These are phyloP conservation scores for Apamea epomidion DNA, from an alignment of 2,888 invertebrate species.

Conservation along the genomic window DNA sequence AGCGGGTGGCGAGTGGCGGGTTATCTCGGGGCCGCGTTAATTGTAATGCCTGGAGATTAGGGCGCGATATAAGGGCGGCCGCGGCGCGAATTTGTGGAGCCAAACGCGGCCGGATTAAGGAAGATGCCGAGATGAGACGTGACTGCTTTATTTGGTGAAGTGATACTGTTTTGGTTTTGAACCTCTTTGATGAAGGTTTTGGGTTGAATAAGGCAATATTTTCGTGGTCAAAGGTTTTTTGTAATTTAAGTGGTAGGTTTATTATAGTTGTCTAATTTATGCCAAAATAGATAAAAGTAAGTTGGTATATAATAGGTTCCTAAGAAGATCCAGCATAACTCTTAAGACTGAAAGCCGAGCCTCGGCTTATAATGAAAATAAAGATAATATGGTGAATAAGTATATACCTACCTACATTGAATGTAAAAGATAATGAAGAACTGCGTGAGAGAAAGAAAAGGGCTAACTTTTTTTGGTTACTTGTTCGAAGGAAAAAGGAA, in stretches of 20 bases:
- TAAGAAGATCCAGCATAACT: not conserved
- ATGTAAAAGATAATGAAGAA: not conserved
- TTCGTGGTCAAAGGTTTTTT: slow-evolving; percentile 4
- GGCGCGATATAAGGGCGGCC: slow-evolving; percentile 82
- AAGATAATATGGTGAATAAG: not conserved
- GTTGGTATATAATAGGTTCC: not conserved
- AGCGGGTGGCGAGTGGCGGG: slow-evolving; percentile 89
- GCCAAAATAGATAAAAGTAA: too few species aligned
- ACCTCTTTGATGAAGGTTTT: slow-evolving; percentile 40
- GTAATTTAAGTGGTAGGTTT: not conserved
- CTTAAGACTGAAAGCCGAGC: not conserved
- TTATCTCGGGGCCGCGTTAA: slow-evolving; percentile 89
- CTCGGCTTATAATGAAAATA: not conserved
- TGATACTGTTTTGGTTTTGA: slow-evolving; percentile 54
- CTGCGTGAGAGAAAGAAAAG: not conserved
- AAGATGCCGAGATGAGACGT: slow-evolving; percentile 72
- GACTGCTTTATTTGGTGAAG: slow-evolving; percentile 68
- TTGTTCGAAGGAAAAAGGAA: not conserved
- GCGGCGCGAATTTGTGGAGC: slow-evolving; percentile 69
- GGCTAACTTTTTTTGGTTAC: not conserved
- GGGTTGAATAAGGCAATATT: not conserved
- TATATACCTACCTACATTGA: not conserved
- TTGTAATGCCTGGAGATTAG: slow-evolving; percentile 89
- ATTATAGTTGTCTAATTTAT: not conserved
- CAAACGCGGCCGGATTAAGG: slow-evolving; percentile 73